Evolutionary conservation across 2,797 vertebrate genomes (phyloP).

Genomic region (Pyrrhura leucotis): DNA sequence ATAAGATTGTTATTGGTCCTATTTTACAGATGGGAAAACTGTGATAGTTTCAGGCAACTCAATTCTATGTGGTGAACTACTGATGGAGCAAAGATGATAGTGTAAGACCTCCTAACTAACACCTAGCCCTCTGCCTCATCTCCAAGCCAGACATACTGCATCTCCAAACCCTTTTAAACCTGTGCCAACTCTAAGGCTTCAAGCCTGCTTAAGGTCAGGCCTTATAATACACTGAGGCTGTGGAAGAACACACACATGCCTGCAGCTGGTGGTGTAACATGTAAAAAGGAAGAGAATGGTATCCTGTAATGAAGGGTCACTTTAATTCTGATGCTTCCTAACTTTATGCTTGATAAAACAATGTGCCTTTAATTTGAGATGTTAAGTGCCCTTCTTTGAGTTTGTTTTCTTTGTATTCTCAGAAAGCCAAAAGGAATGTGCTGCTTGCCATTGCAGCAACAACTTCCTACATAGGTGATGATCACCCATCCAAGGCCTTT

Average conservation of each 20-base stretch:
- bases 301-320: accelerated
- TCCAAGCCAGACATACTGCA: neutral
- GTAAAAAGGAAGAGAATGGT: neutral
- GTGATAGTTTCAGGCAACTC: neutral
- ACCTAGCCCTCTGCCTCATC: neutral
- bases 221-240: neutral
- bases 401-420: neutral
- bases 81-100: neutral
- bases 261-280: neutral
- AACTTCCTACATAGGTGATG: neutral
- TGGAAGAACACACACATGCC: neutral
- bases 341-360: neutral
- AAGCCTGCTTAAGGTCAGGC: neutral
- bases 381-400: neutral
- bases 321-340: neutral
- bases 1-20: neutral
- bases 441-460: neutral
- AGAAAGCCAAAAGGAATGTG: neutral
- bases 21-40: slow-evolving; percentile 13
- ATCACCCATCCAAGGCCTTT: neutral
- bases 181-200: neutral
- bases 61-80: neutral
- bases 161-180: neutral
- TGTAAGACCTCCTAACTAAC: neutral
- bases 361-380: neutral